Percentiles rank a stretch among this genome's conserved stretches.
phyloP scores from a whole-genome alignment of 2,113 vertebrate species.

The Callithrix jacchus region DNA sequence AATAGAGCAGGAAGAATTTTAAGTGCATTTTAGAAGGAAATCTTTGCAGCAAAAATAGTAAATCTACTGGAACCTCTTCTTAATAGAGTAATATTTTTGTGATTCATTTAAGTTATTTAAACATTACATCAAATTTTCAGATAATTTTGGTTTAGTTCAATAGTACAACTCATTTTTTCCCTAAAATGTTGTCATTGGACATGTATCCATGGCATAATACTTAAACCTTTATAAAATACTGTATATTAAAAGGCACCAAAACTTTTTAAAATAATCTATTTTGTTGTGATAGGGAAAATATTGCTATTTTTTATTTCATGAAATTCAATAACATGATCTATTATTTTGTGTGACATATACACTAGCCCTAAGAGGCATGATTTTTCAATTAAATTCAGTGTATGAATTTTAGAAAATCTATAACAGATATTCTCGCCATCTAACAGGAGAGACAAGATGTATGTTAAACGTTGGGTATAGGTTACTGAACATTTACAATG shows the following conservation, averaged over 20 bases:
- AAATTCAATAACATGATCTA: not conserved
- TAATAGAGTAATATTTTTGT: not conserved
- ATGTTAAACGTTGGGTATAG: not conserved
- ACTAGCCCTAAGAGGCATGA: not conserved
- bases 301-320: not conserved
- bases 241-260: not conserved
- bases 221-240: not conserved
- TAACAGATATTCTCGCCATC: not conserved
- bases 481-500: not conserved
- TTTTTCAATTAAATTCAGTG: not conserved
- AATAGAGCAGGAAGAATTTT: not conserved
- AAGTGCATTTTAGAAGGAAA: not conserved
- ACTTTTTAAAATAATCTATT: not conserved
- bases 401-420: not conserved
- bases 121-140: not conserved
- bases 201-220: not conserved
- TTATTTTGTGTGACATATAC: not conserved
- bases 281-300: not conserved
- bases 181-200: not conserved
- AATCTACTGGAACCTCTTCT: not conserved
- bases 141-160: constrained; percentile 34
- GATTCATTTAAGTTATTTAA: not conserved
- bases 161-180: not conserved
- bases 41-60: not conserved
- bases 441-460: not conserved